Evolutionary conservation across 2,888 invertebrate genomes (phyloP), one percentile per base, ranked within the genome.

Genomic region (Volucella zonaria): DNA sequence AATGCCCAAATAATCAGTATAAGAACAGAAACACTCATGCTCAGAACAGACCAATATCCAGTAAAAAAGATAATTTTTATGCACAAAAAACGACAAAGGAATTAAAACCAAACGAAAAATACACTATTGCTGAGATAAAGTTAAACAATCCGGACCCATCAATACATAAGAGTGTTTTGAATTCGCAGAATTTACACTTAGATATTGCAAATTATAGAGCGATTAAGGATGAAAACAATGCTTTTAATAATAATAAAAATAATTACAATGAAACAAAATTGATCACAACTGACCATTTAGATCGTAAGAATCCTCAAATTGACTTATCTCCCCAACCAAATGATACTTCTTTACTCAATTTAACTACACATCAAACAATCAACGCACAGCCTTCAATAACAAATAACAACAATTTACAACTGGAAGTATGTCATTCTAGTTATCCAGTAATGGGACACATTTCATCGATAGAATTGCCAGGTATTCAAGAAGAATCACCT

Each of bases 401-500:
- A 6, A 75, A 79, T 56, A 75, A 79, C 40, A 83, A 83, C 23
- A 79, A 83, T 47, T 64, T 82, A 58, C 78, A 86, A 54, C 52
- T 73, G 43, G 82, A 82, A 9, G 76, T 78, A 18, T 47, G 67
- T 3, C 68, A 56, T n/a, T 64, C 51, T 38, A 62, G 45, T 14
- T 67, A 68, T 49, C 76, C 76, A 2, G 61, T 71, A 18, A 71
- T 68, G 40, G 71, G 76, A 6, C 77, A 81, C 43, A 15, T 85
- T 12, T 67, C 79, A 11, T 51, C 74, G 4, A 64, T 74, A 1
- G 86, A 87, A 8, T 70, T 87, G 15, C 87, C 86, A 14, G 82
- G 80, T n/a, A 87, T 87, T 54, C 77, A 68, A 49, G 87, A 87
- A 58, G 87, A 87, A 52, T 76, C 71, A 8, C 73, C 73, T 12